Base-by-base conservation (phyloP, 1,140 invertebrate genomes). In the Drosophila orena region DNA sequence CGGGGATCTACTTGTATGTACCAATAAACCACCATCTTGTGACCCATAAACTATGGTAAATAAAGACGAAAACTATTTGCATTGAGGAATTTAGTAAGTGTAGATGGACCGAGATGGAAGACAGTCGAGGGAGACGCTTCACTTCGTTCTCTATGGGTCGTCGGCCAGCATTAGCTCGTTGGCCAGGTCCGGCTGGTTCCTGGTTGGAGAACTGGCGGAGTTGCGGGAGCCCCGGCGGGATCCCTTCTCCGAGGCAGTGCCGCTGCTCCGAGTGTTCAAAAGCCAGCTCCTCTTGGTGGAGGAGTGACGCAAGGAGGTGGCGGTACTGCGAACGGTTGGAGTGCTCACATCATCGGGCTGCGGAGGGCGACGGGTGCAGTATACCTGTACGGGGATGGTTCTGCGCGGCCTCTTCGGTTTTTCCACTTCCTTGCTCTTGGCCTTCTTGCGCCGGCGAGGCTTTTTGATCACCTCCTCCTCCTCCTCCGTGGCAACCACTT, bases 401-500 rank as follows among this genome's bases (percentile, higher is more conserved):
- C 14, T 14, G 1, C 50, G 20, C 34, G 66, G 30, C 14, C 44
- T 68, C 37, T 42, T 70, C 14, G 11, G 46, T 1, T 20, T 27
- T 1, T 42, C 43, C n/a, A 22, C 20, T 0, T 52, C 34, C 20
- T 42, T 46, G 37, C 27, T n/a, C n/a, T 27, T 35, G 12, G 37
- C 5, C 6, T 49, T 0, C 11, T 27, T 53, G 7, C 17, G 10
- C 2, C 44, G 27, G 0, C 44, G 52, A 0, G 38, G 50, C 17
- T 22, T 40, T 10, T 12, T 34, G 14, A 55, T 54, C 7, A 60
- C 27, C 12, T 37, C 20, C 10, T 50, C 43, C 56, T 84, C 43
- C 56, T 84, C 65, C 20, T 83, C 65, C 15, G 58, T 54, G 20
- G 50, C 40, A 2, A 37, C 15, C n/a, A 79, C 80, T 4, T 49